Conservation (phyloP, 2,113 vertebrate genomes). For the Canis aureus region DNA sequence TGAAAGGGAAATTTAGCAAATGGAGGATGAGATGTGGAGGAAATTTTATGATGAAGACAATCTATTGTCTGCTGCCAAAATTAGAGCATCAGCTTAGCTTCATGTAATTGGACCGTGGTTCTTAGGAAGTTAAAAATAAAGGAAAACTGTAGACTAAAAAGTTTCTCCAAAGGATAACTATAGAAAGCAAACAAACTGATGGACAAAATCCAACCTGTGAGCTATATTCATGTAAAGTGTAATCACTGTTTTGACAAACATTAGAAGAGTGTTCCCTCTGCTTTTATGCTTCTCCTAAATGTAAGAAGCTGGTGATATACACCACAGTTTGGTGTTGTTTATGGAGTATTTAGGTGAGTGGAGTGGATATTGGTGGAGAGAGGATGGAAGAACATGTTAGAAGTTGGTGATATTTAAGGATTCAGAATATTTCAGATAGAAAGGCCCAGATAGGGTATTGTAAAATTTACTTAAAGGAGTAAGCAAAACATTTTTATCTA, state of each 20-base stretch:
- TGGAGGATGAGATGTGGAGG: neutral
- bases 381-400: neutral
- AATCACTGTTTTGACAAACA: neutral
- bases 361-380: neutral
- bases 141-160: neutral
- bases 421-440: neutral
- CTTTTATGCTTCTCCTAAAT: neutral
- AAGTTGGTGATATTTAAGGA: neutral
- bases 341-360: neutral
- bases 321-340: neutral
- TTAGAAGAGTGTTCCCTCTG: neutral
- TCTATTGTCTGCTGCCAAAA: constrained; percentile 43
- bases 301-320: neutral
- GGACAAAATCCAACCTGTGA: neutral
- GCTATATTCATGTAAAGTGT: neutral
- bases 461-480: constrained; percentile 18
- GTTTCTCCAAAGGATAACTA: neutral
- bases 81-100: neutral
- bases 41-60: constrained; percentile 26
- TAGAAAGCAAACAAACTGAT: neutral
- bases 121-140: constrained; percentile 39
- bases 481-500: constrained; percentile 4
- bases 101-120: neutral
- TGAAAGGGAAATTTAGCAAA: neutral
- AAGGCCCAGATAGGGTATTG: neutral